A percentile compares a stretch with the other conserved stretches of the same genome.
These are phyloP conservation scores for Saturnia pavonia DNA, from an alignment of 2,888 invertebrate species.

Conservation along the genomic window DNA sequence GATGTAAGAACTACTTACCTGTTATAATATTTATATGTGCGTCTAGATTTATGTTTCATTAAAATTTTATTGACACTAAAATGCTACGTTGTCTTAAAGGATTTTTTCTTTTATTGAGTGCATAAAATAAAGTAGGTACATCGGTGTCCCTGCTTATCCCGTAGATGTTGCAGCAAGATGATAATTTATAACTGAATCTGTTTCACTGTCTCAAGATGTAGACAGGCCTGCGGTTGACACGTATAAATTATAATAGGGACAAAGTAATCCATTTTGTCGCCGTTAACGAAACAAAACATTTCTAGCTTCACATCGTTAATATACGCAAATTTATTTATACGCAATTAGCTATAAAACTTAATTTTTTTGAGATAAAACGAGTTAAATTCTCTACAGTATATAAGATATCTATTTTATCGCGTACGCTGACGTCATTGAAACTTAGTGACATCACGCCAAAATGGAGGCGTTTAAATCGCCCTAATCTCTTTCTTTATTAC, in stretches of 20 bases:
- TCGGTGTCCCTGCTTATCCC: not conserved
- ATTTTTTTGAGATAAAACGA: too few species aligned
- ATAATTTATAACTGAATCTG: not conserved
- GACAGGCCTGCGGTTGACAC: not conserved
- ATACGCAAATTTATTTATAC: not conserved
- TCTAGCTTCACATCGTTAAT: not conserved
- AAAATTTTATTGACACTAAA: conserved; percentile 1
- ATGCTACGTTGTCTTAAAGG: not conserved
- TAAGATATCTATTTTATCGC: too few species aligned
- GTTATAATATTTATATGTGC: not conserved
- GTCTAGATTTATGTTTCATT: not conserved
- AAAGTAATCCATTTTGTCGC: not conserved
- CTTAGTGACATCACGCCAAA: too few species aligned
- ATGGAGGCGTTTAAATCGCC: too few species aligned
- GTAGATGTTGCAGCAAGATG: not conserved
- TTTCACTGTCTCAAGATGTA: not conserved
- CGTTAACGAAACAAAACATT: not conserved
- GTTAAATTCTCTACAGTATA: too few species aligned
- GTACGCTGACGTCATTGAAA: too few species aligned
- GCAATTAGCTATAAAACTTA: too few species aligned
- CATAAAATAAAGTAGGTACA: not conserved
- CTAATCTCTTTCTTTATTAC: too few species aligned
- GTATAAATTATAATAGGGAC: not conserved
- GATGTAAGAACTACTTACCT: not conserved
- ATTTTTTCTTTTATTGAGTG: not conserved